Base-by-base conservation (phyloP, 2,888 invertebrate species). In the Lepidochitona cinerea region DNA sequence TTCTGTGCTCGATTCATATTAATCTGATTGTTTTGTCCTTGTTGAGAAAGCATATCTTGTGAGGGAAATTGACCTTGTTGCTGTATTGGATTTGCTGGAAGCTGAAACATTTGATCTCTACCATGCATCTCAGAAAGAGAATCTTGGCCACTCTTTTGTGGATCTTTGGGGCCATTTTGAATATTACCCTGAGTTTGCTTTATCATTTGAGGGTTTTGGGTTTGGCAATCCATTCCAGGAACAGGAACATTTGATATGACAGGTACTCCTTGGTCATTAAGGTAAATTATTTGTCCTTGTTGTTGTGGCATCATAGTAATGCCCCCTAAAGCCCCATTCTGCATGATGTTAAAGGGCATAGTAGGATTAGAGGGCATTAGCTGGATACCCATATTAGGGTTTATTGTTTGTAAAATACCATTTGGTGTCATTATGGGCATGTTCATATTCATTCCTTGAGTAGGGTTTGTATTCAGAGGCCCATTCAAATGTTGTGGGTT, bases 251-350 rank as follows among this genome's bases (percentile, higher is more conserved):
- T 59, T 23, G 76, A 41, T 70, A 79, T 74, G 3, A 81, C 67
- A 12, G 85, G 84, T 23, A 85, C 75, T 7, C 87, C 87, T 72
- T 84, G 85, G 64, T 85, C 85, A 74, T 85, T 85, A 29, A 86
- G 77, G 70, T 85, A 80, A 76, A 86, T 81, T 0, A 84, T 79
- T 69, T 87, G 85, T 71, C 84, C 84, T 68, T 83, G 83, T 65
- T 81, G 83, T 59, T 78, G 75, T 18, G 76, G 71, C 4, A 81
- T 71, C 59, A 71, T 75, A 23, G 71, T 66, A 12, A 77, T 65
- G 4, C 75, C 75, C 49, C 73, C 72, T 14, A 75, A 68, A 14
- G 75, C 75, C 35, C 76, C 76, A 36, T 80, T 66, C 37, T 66
- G 66, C 18, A 66, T 29, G 35, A 66, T 36, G 35, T 36, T 66